These are phyloP conservation scores for Corydoras sp. DNA, from an alignment of 2,113 vertebrate species.

Conservation along the genomic window DNA sequence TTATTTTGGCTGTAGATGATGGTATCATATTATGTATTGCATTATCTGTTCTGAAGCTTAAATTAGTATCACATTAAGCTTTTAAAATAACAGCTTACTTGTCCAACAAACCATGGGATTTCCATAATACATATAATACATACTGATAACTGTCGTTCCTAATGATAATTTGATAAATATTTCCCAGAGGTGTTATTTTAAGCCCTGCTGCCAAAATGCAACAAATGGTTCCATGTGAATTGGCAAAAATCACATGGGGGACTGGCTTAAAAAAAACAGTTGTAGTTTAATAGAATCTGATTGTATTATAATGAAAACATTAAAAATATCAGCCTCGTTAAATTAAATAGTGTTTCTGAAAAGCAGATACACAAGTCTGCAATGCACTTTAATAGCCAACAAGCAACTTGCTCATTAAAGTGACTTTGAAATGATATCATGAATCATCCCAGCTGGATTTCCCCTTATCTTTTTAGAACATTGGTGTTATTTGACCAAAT, in stretches of 20 bases:
- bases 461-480: no score
- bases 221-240: neutral
- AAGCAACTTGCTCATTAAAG: no score
- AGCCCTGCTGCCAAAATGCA: neutral
- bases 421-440: no score
- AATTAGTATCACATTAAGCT: conserved; percentile 10
- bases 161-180: conserved; percentile 27
- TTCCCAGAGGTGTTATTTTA: conserved; percentile 5
- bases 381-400: no score
- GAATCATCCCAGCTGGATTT: no score
- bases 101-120: neutral
- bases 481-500: no score
- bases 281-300: no score
- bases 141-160: conserved; percentile 18
- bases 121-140: neutral
- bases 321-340: no score
- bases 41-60: conserved; percentile 15
- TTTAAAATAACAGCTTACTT: neutral
- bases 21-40: conserved; percentile 1
- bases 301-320: no score
- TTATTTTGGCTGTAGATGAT: conserved; percentile 9
- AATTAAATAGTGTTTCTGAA: no score
- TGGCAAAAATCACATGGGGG: neutral
- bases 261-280: neutral
- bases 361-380: no score